These are phyloP conservation scores for Thymallus thymallus DNA, from an alignment of 2,113 vertebrate genomes.

Conservation along the genomic window DNA sequence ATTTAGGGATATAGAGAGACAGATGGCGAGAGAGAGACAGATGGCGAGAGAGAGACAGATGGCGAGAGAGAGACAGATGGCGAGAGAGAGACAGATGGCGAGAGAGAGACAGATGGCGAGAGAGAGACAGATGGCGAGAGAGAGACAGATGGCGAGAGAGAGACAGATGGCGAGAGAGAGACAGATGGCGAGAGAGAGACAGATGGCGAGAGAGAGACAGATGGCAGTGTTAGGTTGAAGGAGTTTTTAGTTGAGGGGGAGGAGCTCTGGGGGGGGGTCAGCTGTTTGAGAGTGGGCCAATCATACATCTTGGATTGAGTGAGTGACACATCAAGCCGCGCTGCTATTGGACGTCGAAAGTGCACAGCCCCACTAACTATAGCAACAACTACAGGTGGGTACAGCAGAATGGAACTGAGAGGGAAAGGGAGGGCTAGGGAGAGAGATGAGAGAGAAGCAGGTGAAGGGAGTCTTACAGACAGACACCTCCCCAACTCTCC, in stretches of 20 bases:
- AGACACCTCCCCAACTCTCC: too few species aligned
- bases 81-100: too few species aligned
- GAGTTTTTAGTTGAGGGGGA: conserved; percentile 14
- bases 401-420: conserved; percentile 50
- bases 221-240: too few species aligned
- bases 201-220: not conserved
- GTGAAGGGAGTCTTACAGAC: too few species aligned
- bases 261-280: conserved; percentile 6
- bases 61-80: too few species aligned
- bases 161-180: too few species aligned
- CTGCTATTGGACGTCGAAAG: conserved; percentile 57
- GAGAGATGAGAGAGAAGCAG: not conserved
- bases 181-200: too few species aligned
- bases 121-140: conserved; percentile 1
- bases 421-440: conserved; percentile 20
- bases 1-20: too few species aligned
- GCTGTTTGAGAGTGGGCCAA: not conserved
- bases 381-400: conserved; percentile 60
- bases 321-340: conserved; percentile 50
- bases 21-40: too few species aligned
- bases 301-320: conserved; percentile 44
- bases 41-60: too few species aligned
- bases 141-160: not conserved
- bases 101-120: too few species aligned
- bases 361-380: conserved; percentile 67